Base-by-base conservation (phyloP, 1,140 invertebrate species). In the Chrysomallon squamiferum region DNA sequence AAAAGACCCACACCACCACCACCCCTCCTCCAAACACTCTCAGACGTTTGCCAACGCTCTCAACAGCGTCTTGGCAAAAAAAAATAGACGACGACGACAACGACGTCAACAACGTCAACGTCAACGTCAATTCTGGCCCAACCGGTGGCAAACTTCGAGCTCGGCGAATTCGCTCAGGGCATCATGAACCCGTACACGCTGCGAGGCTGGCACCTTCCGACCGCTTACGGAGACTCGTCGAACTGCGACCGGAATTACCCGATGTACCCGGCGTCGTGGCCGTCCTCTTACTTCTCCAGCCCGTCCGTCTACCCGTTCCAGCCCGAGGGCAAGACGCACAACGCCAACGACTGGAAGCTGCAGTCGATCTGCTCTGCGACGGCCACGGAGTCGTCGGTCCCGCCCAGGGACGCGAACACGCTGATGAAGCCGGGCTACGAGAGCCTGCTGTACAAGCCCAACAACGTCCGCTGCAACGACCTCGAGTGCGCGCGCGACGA, bases 141-240 rank as follows among this genome's bases (percentile, higher is more conserved):
- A 38, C 5, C 35, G 35, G 35, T 38, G 35, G 35, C 35, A 38
- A 38, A 38, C 35, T 38, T 38, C 6, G 35, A 38, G 35, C 35
- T 38, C 6, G 35, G 35, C 5, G 35, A 38, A 15, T 38, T 38
- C 35, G 5, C 35, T 7, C 35, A 38, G 15, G 35, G 35, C 6
- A 38, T 38, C 6, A 82, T 82, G 80, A 82, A 82, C 67, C 80
- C 80, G 15, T 82, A 82, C 64, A 71, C 78, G 35, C 79, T 82
- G 65, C 74, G 80, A 41, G 75, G 80, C 32, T 82, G 80, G 80
- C 78, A 81, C 57, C 63, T 82, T 43, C 80, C 80, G 11, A 72
- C 78, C 11, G 73, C 73, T 11, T 82, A 82, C 59, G 71, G 77
- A 30, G 78, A 82, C 57, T 66, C 71, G 35, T 60, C 77, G 25